Evolutionary conservation across 1,140 invertebrate species (phyloP), one percentile per base, ranked within the genome.

Genomic region (Stegodyphus mimosarum): DNA sequence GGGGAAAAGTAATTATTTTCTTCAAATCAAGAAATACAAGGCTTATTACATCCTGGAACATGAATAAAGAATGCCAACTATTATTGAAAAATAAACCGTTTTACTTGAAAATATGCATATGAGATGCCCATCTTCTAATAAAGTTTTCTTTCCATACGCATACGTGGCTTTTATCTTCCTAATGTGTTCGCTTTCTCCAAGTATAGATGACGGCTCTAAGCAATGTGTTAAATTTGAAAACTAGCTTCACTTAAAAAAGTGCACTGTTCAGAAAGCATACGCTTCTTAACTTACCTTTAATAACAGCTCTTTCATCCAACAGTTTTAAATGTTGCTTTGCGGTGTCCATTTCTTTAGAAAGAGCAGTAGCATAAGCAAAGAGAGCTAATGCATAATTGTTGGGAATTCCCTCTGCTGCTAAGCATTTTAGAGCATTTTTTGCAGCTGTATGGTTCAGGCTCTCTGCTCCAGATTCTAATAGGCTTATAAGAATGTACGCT

Each of bases 401-500:
- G 9, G 91, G 90, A 10, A 90, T 89, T 49, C 90, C 88, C 53
- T 91, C 90, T 53, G 88, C 74, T 88, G 90, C 90, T 78, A 95
- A 90, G 87, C 94, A 95, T 10, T 91, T 90, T 6, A 93, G 89
- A 3, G 93, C 92, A 88, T 93, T 92, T 0, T 90, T 89, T 9
- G 92, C 89, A 4, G 91, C 87, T 6, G 9, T 17, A 15, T 69
- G 60, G 0, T 83, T 51, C 2, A 10, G 52, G 17, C 4, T 11
- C 1, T 10, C 49, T 52, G 89, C 90, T 5, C 91, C 90, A 33
- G 93, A 93, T 87, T 95, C 93, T 4, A 94, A 87, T 6, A 95
- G 90, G 1, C 94, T 92, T 4, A 94, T 92, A 3, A 94, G 88
- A 51, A 94, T 93, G 88, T 94, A 95, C 0, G 94, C 94, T 0